phyloP scores from a whole-genome alignment of 2,113 vertebrate genomes.

The Mobula birostris region DNA sequence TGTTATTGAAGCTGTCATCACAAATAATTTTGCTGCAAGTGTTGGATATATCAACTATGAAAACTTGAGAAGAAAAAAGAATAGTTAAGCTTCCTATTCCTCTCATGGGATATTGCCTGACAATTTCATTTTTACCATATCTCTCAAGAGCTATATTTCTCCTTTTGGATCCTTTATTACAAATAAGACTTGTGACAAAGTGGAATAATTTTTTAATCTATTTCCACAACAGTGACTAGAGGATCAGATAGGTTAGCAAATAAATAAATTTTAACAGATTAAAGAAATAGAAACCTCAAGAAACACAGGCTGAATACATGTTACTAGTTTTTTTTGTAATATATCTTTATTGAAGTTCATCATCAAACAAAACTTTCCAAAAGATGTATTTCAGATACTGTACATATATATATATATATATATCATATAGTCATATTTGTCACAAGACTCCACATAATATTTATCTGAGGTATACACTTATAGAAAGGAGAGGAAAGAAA shows the following conservation, averaged over 20 bases:
- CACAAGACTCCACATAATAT: no score
- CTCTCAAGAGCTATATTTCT: background rate
- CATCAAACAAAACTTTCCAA: no score
- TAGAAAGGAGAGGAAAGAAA: no score
- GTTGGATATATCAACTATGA: background rate
- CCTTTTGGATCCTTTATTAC: background rate
- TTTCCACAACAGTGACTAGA: conserved; percentile 12
- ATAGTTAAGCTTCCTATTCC: background rate
- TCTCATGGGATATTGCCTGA: background rate
- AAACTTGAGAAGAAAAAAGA: background rate
- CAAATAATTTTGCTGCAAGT: background rate
- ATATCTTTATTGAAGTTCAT: no score
- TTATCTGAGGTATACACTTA: no score
- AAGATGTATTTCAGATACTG: no score
- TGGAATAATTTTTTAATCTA: conserved; percentile 13
- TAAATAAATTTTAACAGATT: background rate
- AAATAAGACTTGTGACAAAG: conserved; percentile 26
- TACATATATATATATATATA: no score
- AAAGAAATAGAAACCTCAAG: background rate
- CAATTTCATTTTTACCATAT: background rate
- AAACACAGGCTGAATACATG: background rate
- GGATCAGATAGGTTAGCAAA: background rate
- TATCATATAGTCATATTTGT: no score
- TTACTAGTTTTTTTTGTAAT: no score
- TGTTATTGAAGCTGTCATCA: background rate